These are phyloP conservation scores for Gephyroberyx darwinii DNA, from an alignment of 2,797 vertebrate genomes.

Conservation along the genomic window DNA sequence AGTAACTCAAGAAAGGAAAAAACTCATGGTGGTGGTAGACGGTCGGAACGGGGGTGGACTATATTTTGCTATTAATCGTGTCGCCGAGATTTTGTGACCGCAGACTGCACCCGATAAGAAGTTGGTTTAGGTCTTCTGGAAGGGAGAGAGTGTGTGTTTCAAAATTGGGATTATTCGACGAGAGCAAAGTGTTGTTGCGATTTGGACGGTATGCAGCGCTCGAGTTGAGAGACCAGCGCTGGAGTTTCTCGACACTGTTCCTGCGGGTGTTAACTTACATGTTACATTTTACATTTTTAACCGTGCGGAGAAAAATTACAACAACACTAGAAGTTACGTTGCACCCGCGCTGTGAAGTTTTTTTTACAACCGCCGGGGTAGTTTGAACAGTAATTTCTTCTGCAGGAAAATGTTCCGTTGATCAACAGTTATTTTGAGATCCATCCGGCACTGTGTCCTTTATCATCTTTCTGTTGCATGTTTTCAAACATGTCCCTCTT, in stretches of 20 bases:
- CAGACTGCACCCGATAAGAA: constrained; percentile 70
- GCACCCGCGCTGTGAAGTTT: neutral
- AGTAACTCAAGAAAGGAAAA: constrained; percentile 74
- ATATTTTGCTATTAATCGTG: constrained; percentile 71
- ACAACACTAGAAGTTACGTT: neutral
- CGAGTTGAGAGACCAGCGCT: constrained; percentile 44
- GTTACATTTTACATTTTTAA: neutral
- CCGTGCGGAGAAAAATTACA: constrained; percentile 4
- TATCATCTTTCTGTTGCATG: constrained; percentile 19
- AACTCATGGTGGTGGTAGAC: constrained; percentile 69
- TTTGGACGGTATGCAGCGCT: constrained; percentile 42
- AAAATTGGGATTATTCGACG: constrained; percentile 71
- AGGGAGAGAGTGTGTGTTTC: constrained; percentile 33
- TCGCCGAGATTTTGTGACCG: constrained; percentile 65
- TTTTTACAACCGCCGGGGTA: neutral
- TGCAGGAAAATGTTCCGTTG: constrained; percentile 10
- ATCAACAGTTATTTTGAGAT: constrained; percentile 35
- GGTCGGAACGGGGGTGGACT: constrained; percentile 59
- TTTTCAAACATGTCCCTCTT: constrained; percentile 46
- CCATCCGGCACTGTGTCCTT: constrained; percentile 27
- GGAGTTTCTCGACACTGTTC: constrained; percentile 36
- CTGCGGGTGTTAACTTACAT: constrained; percentile 35
- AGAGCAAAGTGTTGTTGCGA: constrained; percentile 54
- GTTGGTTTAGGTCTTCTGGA: constrained; percentile 34
- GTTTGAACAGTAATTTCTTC: constrained; percentile 19